phyloP scores from a whole-genome alignment of 2,113 vertebrate genomes.

The Speoplatyrhinus poulsoni region DNA sequence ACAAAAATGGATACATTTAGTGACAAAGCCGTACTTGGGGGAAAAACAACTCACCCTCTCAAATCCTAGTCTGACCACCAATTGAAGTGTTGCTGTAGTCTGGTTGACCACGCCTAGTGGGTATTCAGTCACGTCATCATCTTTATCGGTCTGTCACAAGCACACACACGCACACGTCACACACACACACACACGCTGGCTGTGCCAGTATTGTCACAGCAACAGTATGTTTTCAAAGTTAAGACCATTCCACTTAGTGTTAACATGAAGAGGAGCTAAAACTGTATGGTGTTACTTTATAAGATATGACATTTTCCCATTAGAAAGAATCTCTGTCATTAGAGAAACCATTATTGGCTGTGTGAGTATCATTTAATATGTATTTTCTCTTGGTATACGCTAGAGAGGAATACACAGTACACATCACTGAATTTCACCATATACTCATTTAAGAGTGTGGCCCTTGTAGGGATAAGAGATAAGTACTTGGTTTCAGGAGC shows the following conservation, averaged over 20 bases:
- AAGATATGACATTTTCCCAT: not conserved
- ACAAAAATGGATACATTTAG: not conserved
- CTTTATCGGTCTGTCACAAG: not conserved
- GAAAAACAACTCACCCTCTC: constrained; percentile 20
- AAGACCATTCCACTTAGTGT: constrained; percentile 72
- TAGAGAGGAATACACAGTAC: not conserved
- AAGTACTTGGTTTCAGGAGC: constrained; percentile 9
- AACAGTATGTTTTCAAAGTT: constrained; percentile 49
- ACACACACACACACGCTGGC: not conserved
- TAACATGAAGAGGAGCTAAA: constrained; percentile 54
- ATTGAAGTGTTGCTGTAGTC: constrained; percentile 40
- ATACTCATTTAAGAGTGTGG: constrained; percentile 11
- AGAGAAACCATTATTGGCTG: not conserved
- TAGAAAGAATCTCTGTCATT: not conserved
- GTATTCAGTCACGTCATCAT: constrained; percentile 22
- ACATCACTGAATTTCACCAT: not conserved
- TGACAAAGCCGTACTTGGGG: not conserved
- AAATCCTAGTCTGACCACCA: constrained; percentile 51
- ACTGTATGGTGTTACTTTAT: constrained; percentile 30
- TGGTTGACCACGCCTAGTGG: constrained; percentile 41
- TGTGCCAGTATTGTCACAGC: constrained; percentile 23
- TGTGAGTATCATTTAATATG: too few species aligned
- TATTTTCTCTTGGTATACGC: too few species aligned
- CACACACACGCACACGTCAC: not conserved
- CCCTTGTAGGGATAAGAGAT: constrained; percentile 51